phyloP scores from a whole-genome alignment of 2,888 invertebrate genomes.

The Malacosoma neustria region DNA sequence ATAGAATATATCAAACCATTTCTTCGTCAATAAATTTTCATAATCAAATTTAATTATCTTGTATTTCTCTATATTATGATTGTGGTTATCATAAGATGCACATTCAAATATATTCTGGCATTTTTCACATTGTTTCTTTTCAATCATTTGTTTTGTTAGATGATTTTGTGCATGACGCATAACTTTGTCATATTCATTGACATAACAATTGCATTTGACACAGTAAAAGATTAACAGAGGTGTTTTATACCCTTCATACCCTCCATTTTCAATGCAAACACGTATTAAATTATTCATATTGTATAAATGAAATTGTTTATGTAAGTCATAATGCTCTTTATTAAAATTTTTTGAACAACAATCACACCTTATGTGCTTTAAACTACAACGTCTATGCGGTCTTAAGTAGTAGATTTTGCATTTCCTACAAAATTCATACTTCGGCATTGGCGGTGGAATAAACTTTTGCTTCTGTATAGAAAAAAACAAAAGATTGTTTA shows the following conservation, averaged over 20 bases:
- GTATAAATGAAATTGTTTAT: not conserved
- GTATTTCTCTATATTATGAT: not conserved
- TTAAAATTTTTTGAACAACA: not conserved
- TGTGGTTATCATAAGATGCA: not conserved
- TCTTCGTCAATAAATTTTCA: not conserved
- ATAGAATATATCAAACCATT: not conserved
- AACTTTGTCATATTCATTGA: not conserved
- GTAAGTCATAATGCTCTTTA: not conserved
- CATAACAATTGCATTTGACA: not conserved
- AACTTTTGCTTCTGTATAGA: not conserved
- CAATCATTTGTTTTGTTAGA: not conserved
- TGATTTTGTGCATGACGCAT: not conserved
- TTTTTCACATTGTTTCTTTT: not conserved
- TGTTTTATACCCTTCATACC: not conserved
- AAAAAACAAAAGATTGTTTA: not conserved
- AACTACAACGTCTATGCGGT: not conserved
- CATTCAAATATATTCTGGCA: not conserved
- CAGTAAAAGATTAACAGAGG: not conserved
- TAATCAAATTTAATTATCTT: not conserved
- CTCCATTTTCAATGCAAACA: not conserved
- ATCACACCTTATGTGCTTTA: not conserved
- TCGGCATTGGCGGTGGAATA: not conserved
- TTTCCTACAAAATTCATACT: not conserved
- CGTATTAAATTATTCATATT: not conserved
- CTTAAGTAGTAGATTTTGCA: not conserved